Evolutionary conservation across 2,888 invertebrate species (phyloP), one percentile per base, ranked within the genome.

Genomic region (Aporophyla nigra): DNA sequence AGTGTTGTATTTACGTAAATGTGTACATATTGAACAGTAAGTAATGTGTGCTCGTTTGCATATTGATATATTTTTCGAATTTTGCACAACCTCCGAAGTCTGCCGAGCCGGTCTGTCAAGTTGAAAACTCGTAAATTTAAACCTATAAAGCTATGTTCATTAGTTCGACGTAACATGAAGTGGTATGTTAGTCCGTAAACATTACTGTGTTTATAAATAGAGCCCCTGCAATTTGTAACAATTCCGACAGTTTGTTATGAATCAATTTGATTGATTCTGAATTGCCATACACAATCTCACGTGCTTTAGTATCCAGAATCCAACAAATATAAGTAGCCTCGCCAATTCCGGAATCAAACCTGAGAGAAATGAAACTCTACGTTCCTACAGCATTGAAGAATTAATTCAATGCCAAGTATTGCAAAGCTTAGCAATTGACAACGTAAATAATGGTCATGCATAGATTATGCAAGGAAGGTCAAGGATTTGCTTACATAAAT

Each of bases 321-420:
- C 5, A 61, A 40, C 16, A 70, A 58, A 27, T 21, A 53, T 58
- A 24, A 46, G 14, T 24, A 62, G 2, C 1, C 5, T 3, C 2
- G 6, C 12, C 3, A 62, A 62, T 53, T 46, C 24, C 40, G 14
- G 19, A 40, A 56, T 21, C 14, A 51, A 51, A 46, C 5, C 27
- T 6, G 21, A 53, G 16, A 16, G 14, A 40, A 56, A 70, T 27
- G 0, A 61, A 56, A 16, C 19, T 40, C 16, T 14, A 63, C 5
- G n/a, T 46, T 51, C 24, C 54, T 43, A 40, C 14, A 2, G 6
- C 10, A 53, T 79, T 77, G 33, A 74, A 74, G 49, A 68, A 72
- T 78, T 68, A 63, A 74, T 67, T 84, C 79, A 83, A 84, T 86
- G 85, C 61, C 80, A 86, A 80, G 61, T 66, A 54, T 74, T 75